phyloP scores from a whole-genome alignment of 1,140 invertebrate species.

The Hylaeus anthracinus region DNA sequence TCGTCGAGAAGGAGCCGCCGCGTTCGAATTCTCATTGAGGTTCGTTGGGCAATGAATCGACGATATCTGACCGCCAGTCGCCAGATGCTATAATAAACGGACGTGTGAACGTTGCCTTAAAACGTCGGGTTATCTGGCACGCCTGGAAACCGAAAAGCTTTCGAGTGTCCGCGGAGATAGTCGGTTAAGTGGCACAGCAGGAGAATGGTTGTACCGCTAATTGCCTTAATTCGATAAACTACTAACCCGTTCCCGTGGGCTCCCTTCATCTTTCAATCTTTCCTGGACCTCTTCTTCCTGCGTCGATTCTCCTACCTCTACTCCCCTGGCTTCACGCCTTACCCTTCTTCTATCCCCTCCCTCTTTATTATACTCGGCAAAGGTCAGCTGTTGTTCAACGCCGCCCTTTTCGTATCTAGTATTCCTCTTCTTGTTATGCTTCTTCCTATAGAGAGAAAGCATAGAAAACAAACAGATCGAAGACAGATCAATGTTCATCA shows the following conservation, averaged over 20 bases:
- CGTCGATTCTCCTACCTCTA: slow-evolving; percentile 13
- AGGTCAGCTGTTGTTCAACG: slow-evolving; percentile 36
- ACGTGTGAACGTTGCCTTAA: slow-evolving; percentile 43
- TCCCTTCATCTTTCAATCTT: slow-evolving; percentile 53
- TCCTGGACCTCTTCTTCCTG: slow-evolving; percentile 37
- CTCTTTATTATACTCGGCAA: slow-evolving; percentile 26
- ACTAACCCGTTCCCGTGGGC: slow-evolving; percentile 56
- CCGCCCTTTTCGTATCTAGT: not conserved
- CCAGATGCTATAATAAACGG: slow-evolving; percentile 43
- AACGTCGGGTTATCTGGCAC: slow-evolving; percentile 49
- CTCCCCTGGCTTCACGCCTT: slow-evolving; percentile 15
- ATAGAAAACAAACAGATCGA: no score
- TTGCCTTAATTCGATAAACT: slow-evolving; percentile 76
- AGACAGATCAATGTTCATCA: no score
- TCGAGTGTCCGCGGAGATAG: slow-evolving; percentile 72
- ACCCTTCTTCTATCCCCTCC: not conserved
- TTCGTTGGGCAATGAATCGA: slow-evolving; percentile 2
- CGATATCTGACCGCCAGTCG: not conserved
- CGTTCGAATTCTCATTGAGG: not conserved
- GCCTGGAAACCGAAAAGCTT: slow-evolving; percentile 69
- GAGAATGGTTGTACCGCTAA: slow-evolving; percentile 72
- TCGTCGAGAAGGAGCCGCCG: not conserved
- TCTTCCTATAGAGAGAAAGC: not conserved
- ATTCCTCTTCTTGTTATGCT: slow-evolving; percentile 16
- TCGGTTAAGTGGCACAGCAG: slow-evolving; percentile 63